Conservation (phyloP, 1,140 invertebrate species). For the Lordiphosa collinella region DNA sequence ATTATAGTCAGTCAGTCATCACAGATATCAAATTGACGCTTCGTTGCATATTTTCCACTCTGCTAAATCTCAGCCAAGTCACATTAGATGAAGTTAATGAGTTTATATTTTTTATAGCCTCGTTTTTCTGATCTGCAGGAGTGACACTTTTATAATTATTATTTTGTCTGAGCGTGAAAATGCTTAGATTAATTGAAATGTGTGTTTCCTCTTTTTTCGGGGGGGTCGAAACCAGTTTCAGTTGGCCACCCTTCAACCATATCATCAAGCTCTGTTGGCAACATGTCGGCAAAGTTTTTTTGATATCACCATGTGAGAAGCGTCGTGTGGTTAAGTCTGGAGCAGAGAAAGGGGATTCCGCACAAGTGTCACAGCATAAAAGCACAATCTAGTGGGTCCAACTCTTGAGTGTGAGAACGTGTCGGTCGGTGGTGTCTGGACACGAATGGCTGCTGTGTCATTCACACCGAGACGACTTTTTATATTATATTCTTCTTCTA, state of each 20-base stretch:
- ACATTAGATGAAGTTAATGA: conserved; percentile 17
- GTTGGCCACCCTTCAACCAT: conserved; percentile 31
- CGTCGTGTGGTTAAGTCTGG: conserved; percentile 29
- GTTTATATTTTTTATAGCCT: conserved; percentile 19
- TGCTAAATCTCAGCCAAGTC: conserved; percentile 5
- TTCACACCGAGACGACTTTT: conserved; percentile 53
- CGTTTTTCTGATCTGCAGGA: neutral
- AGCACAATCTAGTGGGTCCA: conserved; percentile 54
- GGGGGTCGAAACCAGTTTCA: conserved; percentile 9
- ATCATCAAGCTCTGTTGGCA: conserved; percentile 29
- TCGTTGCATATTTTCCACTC: conserved; percentile 25
- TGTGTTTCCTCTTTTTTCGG: no score
- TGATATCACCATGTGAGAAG: conserved; percentile 51
- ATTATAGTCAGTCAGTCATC: conserved; percentile 44
- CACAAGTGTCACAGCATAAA: conserved; percentile 73
- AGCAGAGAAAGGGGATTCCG: conserved; percentile 10
- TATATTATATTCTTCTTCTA: conserved; percentile 5
- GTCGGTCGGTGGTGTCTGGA: conserved; percentile 27
- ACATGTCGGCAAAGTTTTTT: conserved; percentile 67
- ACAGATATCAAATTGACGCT: conserved; percentile 58
- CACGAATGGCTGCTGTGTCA: conserved; percentile 49
- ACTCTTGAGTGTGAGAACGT: conserved; percentile 63
- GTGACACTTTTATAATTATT: conserved; percentile 37
- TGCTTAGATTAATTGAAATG: conserved; percentile 54
- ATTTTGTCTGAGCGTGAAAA: conserved; percentile 55